Base-by-base conservation (phyloP, 2,888 invertebrate genomes). In the Brenthis daphne region DNA sequence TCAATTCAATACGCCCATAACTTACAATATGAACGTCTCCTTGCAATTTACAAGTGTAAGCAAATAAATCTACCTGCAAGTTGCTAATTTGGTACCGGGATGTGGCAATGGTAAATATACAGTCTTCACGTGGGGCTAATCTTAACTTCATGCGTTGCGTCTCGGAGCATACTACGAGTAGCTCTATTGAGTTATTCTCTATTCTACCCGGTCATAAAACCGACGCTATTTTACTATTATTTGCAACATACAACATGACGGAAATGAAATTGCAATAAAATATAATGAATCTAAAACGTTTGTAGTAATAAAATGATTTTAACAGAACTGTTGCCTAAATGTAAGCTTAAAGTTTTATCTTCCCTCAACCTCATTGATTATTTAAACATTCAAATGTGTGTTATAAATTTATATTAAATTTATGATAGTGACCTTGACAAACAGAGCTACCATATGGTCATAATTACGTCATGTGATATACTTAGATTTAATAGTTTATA, bases 261-360 rank as follows among this genome's bases (percentile, higher is more conserved):
- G 47, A 57, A 68, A 64, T 55, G 12, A 8, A 61, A 43, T 57
- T 11, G n/a, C 29, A 56, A 65, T 65, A 57, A 53, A 55, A 37
- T 58, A 64, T 47, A 65, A 47, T 58, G 37, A 43, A 47, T 57
- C 20, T 47, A 47, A 37, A 20, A 57, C 12, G 47, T 24, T 48
- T 24, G 24, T 58, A 14, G 14, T 24, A 24, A 8, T 48, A 20
- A 58, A 24, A 60, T 24, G 53, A 11, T 1, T 50, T 29, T 33
- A 6, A 16, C 12, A 60, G 6, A n/a, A 60, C 50, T 33, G 50
- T 50, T 60, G 29, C 50, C 60, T 60, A 33, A 60, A 48, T 14
- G 29, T 8, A 60, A 60, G 29, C 29, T 82, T 78, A 80, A 85
- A 85, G 87, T 86, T 83, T 29, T 24, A 60, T 29, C 29, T 50